Evolutionary conservation across 2,113 vertebrate genomes (phyloP), one percentile per base, ranked within the genome.

Genomic region (Azemiops feae): DNA sequence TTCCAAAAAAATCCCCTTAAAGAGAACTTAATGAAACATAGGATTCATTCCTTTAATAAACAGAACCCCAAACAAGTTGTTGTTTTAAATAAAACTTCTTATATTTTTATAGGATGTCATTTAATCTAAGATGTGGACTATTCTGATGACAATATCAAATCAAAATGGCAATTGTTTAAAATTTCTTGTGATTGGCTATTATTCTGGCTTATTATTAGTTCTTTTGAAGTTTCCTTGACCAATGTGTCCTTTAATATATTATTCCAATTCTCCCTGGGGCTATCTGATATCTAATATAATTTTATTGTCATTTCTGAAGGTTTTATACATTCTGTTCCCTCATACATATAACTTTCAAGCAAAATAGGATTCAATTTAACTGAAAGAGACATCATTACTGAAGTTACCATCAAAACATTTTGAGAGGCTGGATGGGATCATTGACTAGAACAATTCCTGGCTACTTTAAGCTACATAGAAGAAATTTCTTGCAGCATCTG

Each of bases 161-260:
- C 92, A 95, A 95, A 8, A 16, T 93, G 30, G 43, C 91, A 96
- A 96, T 95, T 92, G 92, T 58, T 94, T 95, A 20, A 94, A 81
- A 96, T 96, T 95, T 96, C 58, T 92, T 93, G 86, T 90, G 94
- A 95, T 94, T 95, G 95, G 92, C 87, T 96, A 96, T 97, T 96
- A 95, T 85, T 53, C 53, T 89, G 89, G 94, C 95, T 94, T 94
- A 93, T 95, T 96, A 88, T 52, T 92, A 54, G 89, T 94, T 95
- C 95, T 95, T 97, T 96, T 97, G 97, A 97, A 92, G 95, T 95
- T 94, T 88, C 91, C 89, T 54, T 91, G 95, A 93, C 92, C n/a
- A 93, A 95, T 85, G 6, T 34, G 93, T 93, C 22, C 89, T 93
- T 93, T 94, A 91, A 94, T 93, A 95, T 86, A 8, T 34, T 0